Conservation (phyloP, 30 jellyfish, hydroid and myxozoan genomes). For the Cassiopea xamachana region DNA sequence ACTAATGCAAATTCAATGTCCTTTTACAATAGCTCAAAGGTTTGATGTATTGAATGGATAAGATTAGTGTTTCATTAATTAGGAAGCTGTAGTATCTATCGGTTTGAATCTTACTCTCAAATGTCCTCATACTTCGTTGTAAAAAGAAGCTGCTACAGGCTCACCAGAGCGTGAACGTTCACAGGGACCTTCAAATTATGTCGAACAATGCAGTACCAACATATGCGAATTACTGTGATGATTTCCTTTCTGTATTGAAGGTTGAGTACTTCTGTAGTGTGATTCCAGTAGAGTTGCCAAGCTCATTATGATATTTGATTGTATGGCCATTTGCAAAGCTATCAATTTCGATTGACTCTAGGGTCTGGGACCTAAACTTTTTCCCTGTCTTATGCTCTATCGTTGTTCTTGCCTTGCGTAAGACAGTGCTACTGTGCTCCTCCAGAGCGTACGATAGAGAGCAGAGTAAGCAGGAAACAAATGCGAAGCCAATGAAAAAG, state of each 20-base stretch:
- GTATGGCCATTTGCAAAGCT: neutral
- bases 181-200: no score
- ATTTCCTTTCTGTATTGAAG: neutral
- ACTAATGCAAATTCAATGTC: no score
- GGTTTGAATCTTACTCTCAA: no score
- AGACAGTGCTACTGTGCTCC: slow-evolving; percentile 50
- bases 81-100: no score
- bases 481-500: slow-evolving; percentile 50
- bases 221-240: no score
- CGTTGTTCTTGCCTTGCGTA: slow-evolving; percentile 27
- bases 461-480: slow-evolving; percentile 64
- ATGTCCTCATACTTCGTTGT: no score
- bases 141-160: no score
- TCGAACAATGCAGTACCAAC: no score
- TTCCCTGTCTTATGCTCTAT: neutral
- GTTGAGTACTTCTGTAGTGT: slow-evolving; percentile 10
- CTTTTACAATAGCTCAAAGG: no score
- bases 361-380: slow-evolving; percentile 8
- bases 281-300: neutral
- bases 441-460: slow-evolving; percentile 61
- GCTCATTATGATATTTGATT: neutral
- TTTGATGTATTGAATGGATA: no score
- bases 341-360: neutral
- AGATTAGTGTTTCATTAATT: no score
- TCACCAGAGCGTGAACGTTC: no score